Conservation (phyloP, 2,888 invertebrate species). For the Chirona hameri region DNA sequence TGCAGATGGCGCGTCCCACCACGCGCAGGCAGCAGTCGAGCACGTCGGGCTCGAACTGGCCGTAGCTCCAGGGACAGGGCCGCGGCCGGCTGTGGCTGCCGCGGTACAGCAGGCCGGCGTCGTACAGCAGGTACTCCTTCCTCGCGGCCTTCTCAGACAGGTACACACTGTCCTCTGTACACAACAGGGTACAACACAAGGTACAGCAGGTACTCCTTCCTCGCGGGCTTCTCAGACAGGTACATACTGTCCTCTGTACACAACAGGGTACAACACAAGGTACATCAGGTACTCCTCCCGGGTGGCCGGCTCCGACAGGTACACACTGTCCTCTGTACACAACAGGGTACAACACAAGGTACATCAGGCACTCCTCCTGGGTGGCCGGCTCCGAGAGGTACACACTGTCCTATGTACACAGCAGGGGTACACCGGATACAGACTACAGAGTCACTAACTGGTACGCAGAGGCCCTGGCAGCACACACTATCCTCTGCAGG, state of each 20-base stretch:
- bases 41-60: slow-evolving; percentile 79
- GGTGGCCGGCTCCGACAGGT: slow-evolving; percentile 61
- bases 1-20: slow-evolving; percentile 62
- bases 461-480: no score
- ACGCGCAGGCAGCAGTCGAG: slow-evolving; percentile 74
- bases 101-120: slow-evolving; percentile 85
- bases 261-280: not conserved
- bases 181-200: no score
- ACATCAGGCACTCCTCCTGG: slow-evolving; percentile 77
- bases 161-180: slow-evolving; percentile 59
- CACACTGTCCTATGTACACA: slow-evolving; percentile 56
- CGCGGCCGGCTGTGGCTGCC: slow-evolving; percentile 79
- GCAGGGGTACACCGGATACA: no score
- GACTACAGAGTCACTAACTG: no score
- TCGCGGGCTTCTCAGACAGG: no score
- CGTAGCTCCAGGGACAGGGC: slow-evolving; percentile 85
- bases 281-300: slow-evolving; percentile 79
- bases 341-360: slow-evolving; percentile 42
- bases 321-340: slow-evolving; percentile 49
- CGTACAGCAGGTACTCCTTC: slow-evolving; percentile 78
- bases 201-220: no score
- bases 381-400: slow-evolving; percentile 63
- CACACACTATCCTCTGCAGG: no score
- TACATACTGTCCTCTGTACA: no score
- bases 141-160: slow-evolving; percentile 64